A percentile compares a stretch with the other conserved stretches of the same genome.
Evolutionary conservation across 2,797 vertebrate species (phyloP).

Genomic region (Acropternis orthonyx): DNA sequence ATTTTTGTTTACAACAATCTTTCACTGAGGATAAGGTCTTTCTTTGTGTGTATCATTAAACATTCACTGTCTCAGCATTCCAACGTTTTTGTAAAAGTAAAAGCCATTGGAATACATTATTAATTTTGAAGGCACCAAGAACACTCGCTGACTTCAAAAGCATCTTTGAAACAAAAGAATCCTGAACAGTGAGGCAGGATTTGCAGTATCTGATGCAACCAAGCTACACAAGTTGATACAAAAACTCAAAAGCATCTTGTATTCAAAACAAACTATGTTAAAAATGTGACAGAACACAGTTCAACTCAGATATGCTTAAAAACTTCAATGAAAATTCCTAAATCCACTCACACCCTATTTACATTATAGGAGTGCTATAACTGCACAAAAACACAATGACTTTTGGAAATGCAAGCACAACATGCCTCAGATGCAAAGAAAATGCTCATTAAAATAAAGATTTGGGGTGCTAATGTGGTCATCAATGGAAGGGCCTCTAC

Average conservation of each 20-base stretch:
- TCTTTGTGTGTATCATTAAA: background rate
- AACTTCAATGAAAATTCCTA: background rate
- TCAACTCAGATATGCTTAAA: background rate
- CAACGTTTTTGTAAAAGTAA: background rate
- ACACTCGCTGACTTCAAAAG: conserved; percentile 8
- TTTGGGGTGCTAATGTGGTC: background rate
- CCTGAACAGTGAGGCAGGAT: background rate
- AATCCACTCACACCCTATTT: background rate
- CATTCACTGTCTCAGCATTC: background rate
- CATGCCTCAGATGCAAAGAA: background rate
- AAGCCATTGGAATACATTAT: background rate
- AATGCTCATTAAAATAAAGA: background rate
- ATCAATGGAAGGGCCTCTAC: background rate
- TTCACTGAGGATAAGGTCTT: background rate
- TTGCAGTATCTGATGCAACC: background rate
- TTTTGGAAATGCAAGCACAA: background rate
- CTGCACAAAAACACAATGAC: background rate
- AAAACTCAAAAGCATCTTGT: background rate
- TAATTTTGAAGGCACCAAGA: background rate
- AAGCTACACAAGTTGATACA: background rate
- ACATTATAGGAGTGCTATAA: background rate
- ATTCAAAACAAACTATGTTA: background rate
- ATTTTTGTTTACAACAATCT: background rate
- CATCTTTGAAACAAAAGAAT: conserved; percentile 19
- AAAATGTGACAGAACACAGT: background rate